phyloP scores from a whole-genome alignment of 2,888 invertebrate genomes.

The Lordiphosa andalusiaca region DNA sequence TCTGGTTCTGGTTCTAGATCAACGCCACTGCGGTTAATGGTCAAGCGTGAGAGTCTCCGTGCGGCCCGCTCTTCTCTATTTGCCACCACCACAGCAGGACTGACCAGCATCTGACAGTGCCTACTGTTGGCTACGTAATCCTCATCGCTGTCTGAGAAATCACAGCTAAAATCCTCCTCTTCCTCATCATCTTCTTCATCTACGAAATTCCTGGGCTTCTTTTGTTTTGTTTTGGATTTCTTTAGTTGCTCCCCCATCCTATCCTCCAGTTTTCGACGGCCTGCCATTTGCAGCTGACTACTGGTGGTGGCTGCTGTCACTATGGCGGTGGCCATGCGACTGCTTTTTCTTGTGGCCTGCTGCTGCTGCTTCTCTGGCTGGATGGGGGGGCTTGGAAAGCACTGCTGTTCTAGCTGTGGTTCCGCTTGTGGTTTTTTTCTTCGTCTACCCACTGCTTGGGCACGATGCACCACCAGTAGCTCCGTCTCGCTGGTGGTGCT shows the following conservation, averaged over 20 bases:
- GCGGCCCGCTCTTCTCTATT: slow-evolving; percentile 56
- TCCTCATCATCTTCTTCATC: slow-evolving; percentile 38
- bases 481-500: slow-evolving; percentile 47
- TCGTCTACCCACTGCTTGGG: slow-evolving; percentile 57
- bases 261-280: slow-evolving; percentile 77
- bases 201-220: slow-evolving; percentile 11
- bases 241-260: slow-evolving; percentile 77
- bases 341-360: slow-evolving; percentile 73
- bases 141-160: slow-evolving; percentile 59
- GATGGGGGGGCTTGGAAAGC: slow-evolving; percentile 80
- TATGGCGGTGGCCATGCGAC: slow-evolving; percentile 76
- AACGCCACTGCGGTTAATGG: slow-evolving; percentile 38
- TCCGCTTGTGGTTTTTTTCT: slow-evolving; percentile 33
- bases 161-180: slow-evolving; percentile 39
- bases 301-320: slow-evolving; percentile 77
- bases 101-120: not conserved
- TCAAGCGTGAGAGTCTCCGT: slow-evolving; percentile 45
- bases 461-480: slow-evolving; percentile 28
- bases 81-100: not conserved
- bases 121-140: slow-evolving; percentile 52
- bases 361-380: slow-evolving; percentile 71
- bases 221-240: slow-evolving; percentile 21
- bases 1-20: slow-evolving; percentile 8
- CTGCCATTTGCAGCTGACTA: slow-evolving; percentile 60
- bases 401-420: slow-evolving; percentile 40